Evolutionary conservation across 2,797 vertebrate species (phyloP).

Genomic region (Alectoris magna): DNA sequence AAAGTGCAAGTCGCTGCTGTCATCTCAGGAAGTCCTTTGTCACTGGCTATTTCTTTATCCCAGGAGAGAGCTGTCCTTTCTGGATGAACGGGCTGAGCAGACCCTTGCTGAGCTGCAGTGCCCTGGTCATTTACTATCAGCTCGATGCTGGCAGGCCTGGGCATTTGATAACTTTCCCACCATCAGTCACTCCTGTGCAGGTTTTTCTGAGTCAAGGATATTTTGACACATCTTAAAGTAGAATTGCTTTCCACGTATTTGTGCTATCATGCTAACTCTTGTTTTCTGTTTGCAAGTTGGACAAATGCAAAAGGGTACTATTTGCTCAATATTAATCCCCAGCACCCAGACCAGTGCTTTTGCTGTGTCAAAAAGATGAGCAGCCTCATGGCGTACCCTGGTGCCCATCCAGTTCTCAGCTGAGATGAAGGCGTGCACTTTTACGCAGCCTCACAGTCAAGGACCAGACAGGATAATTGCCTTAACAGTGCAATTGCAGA

Average conservation of each 20-base stretch:
- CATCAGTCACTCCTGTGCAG: background rate
- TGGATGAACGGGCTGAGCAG: background rate
- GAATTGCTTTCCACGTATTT: background rate
- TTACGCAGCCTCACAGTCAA: background rate
- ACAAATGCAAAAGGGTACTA: background rate
- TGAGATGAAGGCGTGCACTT: fast-evolving
- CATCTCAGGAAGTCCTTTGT: background rate
- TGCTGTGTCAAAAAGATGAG: background rate
- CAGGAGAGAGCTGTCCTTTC: background rate
- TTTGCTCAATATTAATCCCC: background rate
- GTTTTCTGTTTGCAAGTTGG: background rate
- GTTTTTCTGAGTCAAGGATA: background rate
- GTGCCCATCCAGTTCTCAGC: background rate
- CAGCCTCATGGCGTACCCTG: background rate
- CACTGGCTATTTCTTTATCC: background rate
- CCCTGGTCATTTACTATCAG: fast-evolving
- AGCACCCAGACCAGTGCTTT: background rate
- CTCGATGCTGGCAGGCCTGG: background rate
- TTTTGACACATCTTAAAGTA: fast-evolving
- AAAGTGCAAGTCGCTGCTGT: background rate
- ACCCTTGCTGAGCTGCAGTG: background rate
- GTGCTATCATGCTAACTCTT: background rate
- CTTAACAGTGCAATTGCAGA: background rate
- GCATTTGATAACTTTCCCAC: background rate
- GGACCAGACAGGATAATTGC: background rate